Evolutionary conservation across 2,113 vertebrate species (phyloP).

Genomic region (Pimephales promelas): DNA sequence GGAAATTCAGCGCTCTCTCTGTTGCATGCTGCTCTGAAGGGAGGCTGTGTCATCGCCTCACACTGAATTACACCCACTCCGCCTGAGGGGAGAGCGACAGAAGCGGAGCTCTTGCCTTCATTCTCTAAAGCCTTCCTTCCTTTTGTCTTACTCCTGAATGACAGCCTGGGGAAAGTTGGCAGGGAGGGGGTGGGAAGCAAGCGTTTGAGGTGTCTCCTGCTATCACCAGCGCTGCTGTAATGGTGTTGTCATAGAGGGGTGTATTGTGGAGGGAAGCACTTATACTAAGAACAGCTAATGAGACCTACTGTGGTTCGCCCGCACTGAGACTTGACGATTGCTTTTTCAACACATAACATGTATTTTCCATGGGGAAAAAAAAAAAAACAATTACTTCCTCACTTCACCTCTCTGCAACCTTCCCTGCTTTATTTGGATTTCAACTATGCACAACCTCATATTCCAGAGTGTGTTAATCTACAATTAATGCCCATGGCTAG

Average conservation of each 20-base stretch:
- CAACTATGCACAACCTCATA: not conserved
- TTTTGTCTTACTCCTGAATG: slow-evolving; percentile 50
- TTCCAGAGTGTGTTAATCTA: not conserved
- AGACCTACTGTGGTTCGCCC: slow-evolving; percentile 38
- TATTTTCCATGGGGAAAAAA: slow-evolving; percentile 27
- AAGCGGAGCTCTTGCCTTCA: slow-evolving; percentile 38
- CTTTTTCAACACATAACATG: slow-evolving; percentile 16
- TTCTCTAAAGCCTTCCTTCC: slow-evolving; percentile 53
- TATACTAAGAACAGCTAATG: slow-evolving; percentile 41
- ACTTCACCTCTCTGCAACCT: slow-evolving; percentile 15
- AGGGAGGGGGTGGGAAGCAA: slow-evolving; percentile 18
- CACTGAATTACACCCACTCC: slow-evolving; percentile 53
- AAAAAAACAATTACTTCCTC: slow-evolving; percentile 1
- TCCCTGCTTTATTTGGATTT: slow-evolving; percentile 1
- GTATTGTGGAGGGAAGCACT: not conserved
- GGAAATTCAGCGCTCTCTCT: slow-evolving; percentile 20
- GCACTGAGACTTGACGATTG: slow-evolving; percentile 19
- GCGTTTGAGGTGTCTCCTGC: slow-evolving; percentile 41
- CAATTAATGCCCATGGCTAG: not conserved
- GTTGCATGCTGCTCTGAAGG: slow-evolving; percentile 43
- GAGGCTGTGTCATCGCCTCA: slow-evolving; percentile 48
- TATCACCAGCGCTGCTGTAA: slow-evolving; percentile 44
- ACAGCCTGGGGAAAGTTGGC: slow-evolving; percentile 44
- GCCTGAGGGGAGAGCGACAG: slow-evolving; percentile 46
- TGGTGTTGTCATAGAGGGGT: slow-evolving; percentile 34